Evolutionary conservation across 2,797 vertebrate genomes (phyloP).

Genomic region (Myotis findleyi): DNA sequence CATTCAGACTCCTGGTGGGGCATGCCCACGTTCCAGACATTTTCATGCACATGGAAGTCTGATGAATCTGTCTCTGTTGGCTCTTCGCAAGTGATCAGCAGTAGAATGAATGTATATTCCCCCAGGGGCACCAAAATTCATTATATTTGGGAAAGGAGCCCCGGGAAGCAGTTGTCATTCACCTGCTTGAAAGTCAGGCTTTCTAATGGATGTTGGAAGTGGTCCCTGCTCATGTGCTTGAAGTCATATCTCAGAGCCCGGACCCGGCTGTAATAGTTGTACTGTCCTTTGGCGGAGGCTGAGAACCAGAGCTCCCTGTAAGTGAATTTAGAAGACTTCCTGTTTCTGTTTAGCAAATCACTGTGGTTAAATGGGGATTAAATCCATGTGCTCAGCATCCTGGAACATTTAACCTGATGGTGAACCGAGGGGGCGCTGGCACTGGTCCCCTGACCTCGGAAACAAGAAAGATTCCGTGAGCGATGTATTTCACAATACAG

Average conservation of each 20-base stretch:
- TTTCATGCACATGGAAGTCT: not conserved
- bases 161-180: fast-evolving
- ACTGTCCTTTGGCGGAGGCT: not conserved
- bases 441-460: not conserved
- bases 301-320: not conserved
- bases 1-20: not conserved
- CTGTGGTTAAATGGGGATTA: not conserved
- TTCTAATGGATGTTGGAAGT: not conserved
- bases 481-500: too few relatives aligned
- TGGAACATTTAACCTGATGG: not conserved
- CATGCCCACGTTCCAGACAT: fast-evolving
- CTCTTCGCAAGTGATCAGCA: too few relatives aligned
- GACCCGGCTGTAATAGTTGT: not conserved
- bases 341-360: slow-evolving; percentile 12
- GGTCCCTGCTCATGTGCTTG: not conserved
- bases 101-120: fast-evolving
- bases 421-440: not conserved
- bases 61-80: not conserved
- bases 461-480: fast-evolving
- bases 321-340: slow-evolving; percentile 28
- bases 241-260: not conserved
- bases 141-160: not conserved
- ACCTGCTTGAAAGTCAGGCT: too few relatives aligned
- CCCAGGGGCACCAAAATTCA: fast-evolving
- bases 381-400: not conserved